Evolutionary conservation across 2,113 vertebrate species (phyloP).

Genomic region (Meles meles): DNA sequence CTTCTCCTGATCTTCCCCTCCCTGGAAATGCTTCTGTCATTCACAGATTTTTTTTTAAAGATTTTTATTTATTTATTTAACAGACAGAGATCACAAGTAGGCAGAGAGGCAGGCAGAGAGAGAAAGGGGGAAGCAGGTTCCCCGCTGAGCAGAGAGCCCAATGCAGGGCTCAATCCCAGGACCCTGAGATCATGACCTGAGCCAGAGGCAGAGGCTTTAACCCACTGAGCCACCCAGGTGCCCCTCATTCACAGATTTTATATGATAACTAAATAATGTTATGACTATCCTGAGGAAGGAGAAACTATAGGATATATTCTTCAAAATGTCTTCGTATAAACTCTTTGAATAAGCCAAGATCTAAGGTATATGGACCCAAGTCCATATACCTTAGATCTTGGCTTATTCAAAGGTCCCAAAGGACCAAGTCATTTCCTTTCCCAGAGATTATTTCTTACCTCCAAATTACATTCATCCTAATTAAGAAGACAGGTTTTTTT

Average conservation of each 20-base stretch:
- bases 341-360: background rate
- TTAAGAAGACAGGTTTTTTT: background rate
- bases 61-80: too few species aligned
- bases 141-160: too few species aligned
- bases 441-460: slow-evolving; percentile 3
- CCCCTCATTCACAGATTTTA: background rate
- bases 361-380: background rate
- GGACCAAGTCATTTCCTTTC: background rate
- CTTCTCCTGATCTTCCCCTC: background rate
- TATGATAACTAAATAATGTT: background rate
- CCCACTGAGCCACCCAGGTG: too few species aligned
- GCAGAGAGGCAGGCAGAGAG: too few species aligned
- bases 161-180: too few species aligned
- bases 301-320: background rate
- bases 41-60: background rate
- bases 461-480: background rate
- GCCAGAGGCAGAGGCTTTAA: too few species aligned
- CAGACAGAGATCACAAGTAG: too few species aligned
- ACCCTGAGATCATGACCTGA: too few species aligned
- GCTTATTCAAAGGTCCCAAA: too few species aligned
- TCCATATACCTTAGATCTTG: too few species aligned
- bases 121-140: too few species aligned
- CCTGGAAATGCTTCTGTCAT: background rate
- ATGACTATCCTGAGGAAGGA: background rate
- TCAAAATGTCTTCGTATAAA: background rate